These are phyloP conservation scores for Nemotelus nigrinus DNA, from an alignment of 2,888 invertebrate species.

Conservation along the genomic window DNA sequence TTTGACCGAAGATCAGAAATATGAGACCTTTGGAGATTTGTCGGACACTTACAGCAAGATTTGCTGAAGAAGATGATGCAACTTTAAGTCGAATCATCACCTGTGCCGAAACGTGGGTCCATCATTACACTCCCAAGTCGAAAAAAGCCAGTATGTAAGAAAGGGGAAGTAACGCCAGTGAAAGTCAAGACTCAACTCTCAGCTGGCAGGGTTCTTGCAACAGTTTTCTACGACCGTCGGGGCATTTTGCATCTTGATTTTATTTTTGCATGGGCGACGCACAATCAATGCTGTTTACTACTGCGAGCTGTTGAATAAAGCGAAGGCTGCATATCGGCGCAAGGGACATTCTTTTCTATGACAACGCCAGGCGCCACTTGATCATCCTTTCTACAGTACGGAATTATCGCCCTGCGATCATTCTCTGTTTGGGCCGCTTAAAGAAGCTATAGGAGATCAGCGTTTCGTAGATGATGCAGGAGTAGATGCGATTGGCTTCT, in stretches of 20 bases:
- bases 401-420: constrained; percentile 14
- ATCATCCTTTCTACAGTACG: not conserved
- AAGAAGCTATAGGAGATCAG: constrained; percentile 1
- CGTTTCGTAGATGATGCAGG: constrained; percentile 7
- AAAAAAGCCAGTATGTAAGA: constrained; percentile 1
- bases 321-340: no score
- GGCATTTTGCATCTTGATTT: not conserved
- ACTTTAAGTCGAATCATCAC: no score
- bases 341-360: no score
- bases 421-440: constrained; percentile 6
- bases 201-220: not conserved
- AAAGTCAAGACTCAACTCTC: not conserved
- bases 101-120: no score
- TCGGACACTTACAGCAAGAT: no score
- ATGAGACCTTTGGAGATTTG: no score
- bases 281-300: no score
- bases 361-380: not conserved
- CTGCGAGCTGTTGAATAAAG: no score
- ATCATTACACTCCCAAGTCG: no score
- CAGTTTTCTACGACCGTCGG: not conserved
- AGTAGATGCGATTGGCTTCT: no score
- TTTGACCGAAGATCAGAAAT: no score
- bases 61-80: no score
- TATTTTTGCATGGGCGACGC: not conserved
- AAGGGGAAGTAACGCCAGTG: not conserved